These are phyloP conservation scores for Galerucella nymphaeae DNA, from an alignment of 2,888 invertebrate species.

Conservation along the genomic window DNA sequence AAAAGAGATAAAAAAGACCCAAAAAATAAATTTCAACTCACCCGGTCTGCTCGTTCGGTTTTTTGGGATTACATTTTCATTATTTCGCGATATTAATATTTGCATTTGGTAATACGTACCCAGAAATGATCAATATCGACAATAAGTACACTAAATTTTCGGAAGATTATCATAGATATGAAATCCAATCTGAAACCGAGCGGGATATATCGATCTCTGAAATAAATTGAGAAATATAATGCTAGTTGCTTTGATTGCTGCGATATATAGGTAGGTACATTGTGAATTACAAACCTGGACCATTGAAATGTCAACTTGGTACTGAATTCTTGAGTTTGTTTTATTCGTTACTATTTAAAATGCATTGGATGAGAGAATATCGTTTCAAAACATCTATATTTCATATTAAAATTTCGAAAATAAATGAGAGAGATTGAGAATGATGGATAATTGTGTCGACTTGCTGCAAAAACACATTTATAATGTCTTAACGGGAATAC, in stretches of 20 bases:
- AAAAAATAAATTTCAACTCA: neutral
- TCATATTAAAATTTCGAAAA: neutral
- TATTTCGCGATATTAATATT: conserved; percentile 52
- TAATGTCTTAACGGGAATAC: neutral
- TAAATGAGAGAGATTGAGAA: neutral
- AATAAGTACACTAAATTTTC: conserved; percentile 25
- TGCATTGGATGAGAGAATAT: too few species aligned
- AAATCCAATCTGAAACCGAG: conserved; percentile 22
- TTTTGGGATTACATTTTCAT: conserved; percentile 54
- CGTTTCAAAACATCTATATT: neutral
- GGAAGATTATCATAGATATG: conserved; percentile 31
- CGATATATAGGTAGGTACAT: neutral
- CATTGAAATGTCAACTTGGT: too few species aligned
- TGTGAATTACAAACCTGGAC: neutral
- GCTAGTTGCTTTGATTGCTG: neutral
- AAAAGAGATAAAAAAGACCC: neutral
- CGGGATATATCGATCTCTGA: conserved; percentile 18
- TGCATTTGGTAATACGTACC: conserved; percentile 41
- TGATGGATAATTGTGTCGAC: neutral
- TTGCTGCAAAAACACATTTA: conserved; percentile 1
- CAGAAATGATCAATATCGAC: conserved; percentile 37
- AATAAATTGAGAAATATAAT: conserved; percentile 4
- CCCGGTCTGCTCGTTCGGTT: conserved; percentile 45
- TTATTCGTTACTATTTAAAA: too few species aligned
- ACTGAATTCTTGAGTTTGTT: too few species aligned